Evolutionary conservation across 2,113 vertebrate species (phyloP).

Genomic region (Eublepharis macularius): DNA sequence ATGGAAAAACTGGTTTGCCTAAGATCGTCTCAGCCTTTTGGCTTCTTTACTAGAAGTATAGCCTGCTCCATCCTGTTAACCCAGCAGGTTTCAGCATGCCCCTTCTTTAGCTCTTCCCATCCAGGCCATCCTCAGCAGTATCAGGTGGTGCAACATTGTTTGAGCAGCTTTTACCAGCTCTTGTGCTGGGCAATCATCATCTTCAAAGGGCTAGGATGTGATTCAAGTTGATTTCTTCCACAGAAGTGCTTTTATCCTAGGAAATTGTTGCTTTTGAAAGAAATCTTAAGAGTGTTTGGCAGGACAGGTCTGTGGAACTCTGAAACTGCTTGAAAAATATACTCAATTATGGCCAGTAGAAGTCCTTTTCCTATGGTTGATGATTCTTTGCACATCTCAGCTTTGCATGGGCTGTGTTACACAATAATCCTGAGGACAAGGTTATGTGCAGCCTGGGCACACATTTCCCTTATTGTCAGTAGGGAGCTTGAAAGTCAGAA

Average conservation of each 20-base stretch:
- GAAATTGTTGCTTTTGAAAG: too few relatives aligned
- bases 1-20: background rate
- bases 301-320: background rate
- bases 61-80: background rate
- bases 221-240: background rate
- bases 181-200: background rate
- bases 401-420: background rate
- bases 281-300: too few relatives aligned
- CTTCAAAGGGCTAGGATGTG: background rate
- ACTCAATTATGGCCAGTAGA: background rate
- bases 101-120: background rate
- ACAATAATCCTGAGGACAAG: background rate
- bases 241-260: background rate
- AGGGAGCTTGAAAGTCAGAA: background rate
- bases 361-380: too few relatives aligned
- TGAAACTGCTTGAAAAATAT: background rate
- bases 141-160: too few relatives aligned
- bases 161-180: background rate
- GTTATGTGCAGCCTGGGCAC: background rate
- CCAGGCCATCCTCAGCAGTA: background rate
- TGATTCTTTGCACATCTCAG: background rate
- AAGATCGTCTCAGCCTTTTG: background rate
- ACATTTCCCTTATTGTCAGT: too few relatives aligned
- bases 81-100: background rate
- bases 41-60: background rate